These are phyloP conservation scores for Cecropterus lyciades DNA, from an alignment of 1,140 invertebrate species.

Conservation along the genomic window DNA sequence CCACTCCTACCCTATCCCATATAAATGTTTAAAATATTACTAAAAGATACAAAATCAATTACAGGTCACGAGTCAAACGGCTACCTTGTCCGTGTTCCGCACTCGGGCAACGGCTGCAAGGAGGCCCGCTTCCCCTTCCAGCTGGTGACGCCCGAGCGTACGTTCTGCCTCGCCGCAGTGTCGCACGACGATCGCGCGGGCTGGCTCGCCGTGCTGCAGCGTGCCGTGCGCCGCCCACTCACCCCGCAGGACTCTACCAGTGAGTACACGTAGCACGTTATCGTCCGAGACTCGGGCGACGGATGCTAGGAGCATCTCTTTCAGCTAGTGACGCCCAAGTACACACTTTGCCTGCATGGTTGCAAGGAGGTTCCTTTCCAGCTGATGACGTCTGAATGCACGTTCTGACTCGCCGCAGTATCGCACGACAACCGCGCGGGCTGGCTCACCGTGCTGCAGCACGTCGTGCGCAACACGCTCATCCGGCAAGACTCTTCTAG, in stretches of 20 bases:
- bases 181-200: slow-evolving; percentile 90
- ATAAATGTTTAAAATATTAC: no score
- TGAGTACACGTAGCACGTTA: no score
- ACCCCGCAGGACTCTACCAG: slow-evolving; percentile 92
- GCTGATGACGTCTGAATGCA: slow-evolving; percentile 92
- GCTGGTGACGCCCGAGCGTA: slow-evolving; percentile 92
- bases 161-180: slow-evolving; percentile 92
- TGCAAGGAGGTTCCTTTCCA: slow-evolving; percentile 92
- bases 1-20: no score
- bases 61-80: slow-evolving; percentile 90
- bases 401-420: slow-evolving; percentile 92
- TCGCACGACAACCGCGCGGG: slow-evolving; percentile 90
- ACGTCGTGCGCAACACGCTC: slow-evolving; percentile 90
- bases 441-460: slow-evolving; percentile 92
- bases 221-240: slow-evolving; percentile 90
- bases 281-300: slow-evolving; percentile 75
- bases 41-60: no score
- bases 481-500: slow-evolving; percentile 92
- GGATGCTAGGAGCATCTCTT: slow-evolving; percentile 93
- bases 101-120: slow-evolving; percentile 86
- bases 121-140: slow-evolving; percentile 93
- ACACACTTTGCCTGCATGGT: slow-evolving; percentile 91
- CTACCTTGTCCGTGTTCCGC: slow-evolving; percentile 85
- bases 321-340: slow-evolving; percentile 93
- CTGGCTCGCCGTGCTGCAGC: slow-evolving; percentile 92